Base-by-base conservation (phyloP, 2,797 vertebrate genomes). In the Champsocephalus gunnari region DNA sequence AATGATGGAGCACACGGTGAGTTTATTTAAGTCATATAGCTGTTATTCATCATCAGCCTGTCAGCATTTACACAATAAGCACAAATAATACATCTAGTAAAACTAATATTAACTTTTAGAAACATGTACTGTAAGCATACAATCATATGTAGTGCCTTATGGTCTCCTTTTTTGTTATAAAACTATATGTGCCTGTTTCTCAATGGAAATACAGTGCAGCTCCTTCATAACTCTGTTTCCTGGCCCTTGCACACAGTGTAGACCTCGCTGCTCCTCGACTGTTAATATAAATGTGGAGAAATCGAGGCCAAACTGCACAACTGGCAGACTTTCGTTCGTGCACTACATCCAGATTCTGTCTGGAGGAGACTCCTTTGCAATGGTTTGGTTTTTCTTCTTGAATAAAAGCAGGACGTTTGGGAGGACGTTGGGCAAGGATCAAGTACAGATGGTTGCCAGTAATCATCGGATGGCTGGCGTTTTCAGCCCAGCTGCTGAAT, bases 401-500 rank as follows among this genome's bases (percentile, higher is more conserved):
- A 90, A 79, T 83, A 76, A 50, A 70, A 85, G 74, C 70, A 83
- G 62, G 71, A 85, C 12, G 67, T 77, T 71, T 81, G 71, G 59
- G 55, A 75, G 79, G 67, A 80, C 71, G 79, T 80, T 63, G 78
- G 76, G 74, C 74, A 64, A 57, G 74, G 78, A 84, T 83, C 58
- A 58, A 75, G 78, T 56, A 48, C 75, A 87, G 76, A 77, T 66
- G 73, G 71, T 9, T 87, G 81, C 85, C 87, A 84, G 82, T 54
- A 81, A 84, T 83, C 77, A 76, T 77, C 60, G 10, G 75, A 38
- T 75, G 56, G 66, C 77, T 80, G 81, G 75, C 57, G 28, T 75
- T 74, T 71, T 71, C 34, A 62, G 43, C 43, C 16, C 64, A 82
- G 83, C 74, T 78, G 81, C 61, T 47, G 66, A 38, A 75, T 75